These are phyloP conservation scores for Bombus pyrosoma DNA, from an alignment of 1,140 invertebrate species.

Conservation along the genomic window DNA sequence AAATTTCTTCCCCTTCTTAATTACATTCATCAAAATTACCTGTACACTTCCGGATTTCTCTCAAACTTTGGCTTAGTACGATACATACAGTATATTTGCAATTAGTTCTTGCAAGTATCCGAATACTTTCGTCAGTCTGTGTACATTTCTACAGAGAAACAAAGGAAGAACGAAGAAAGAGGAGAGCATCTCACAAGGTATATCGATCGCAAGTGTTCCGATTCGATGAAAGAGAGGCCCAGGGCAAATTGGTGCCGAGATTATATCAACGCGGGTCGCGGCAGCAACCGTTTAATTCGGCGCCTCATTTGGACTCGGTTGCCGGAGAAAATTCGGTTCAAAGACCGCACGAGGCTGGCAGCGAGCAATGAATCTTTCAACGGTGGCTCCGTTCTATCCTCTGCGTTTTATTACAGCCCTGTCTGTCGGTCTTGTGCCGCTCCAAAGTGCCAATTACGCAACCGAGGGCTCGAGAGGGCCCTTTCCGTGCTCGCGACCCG, in stretches of 20 bases:
- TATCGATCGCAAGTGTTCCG: background rate
- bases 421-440: conserved; percentile 49
- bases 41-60: no score
- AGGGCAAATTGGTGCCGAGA: conserved; percentile 6
- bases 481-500: conserved; percentile 22
- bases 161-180: background rate
- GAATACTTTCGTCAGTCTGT: no score
- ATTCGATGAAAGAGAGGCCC: background rate
- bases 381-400: conserved; percentile 1
- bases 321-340: conserved; percentile 47
- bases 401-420: conserved; percentile 60
- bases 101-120: no score
- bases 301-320: conserved; percentile 21
- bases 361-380: conserved; percentile 56
- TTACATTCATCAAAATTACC: no score
- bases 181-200: background rate
- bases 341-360: conserved; percentile 41
- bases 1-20: no score
- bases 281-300: conserved; percentile 24
- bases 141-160: background rate
- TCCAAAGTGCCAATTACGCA: conserved; percentile 67
- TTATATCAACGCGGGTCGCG: background rate
- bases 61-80: no score
- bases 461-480: conserved; percentile 42
- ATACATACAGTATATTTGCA: no score